These are phyloP conservation scores for Cosmia pyralina DNA, from an alignment of 2,888 invertebrate species.

Conservation along the genomic window DNA sequence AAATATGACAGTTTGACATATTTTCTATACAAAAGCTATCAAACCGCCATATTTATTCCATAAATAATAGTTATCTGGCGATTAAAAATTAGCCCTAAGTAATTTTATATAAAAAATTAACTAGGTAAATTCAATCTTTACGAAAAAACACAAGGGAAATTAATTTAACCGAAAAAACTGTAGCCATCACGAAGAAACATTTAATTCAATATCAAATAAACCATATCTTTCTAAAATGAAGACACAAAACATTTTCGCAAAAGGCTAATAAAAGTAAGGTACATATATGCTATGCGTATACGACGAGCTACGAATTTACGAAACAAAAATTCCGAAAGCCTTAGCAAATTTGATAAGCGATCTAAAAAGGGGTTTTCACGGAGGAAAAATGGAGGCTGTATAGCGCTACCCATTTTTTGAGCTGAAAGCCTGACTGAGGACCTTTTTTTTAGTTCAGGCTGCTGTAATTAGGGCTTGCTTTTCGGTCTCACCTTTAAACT, in stretches of 20 bases:
- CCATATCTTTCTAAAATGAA: neutral
- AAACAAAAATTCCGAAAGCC: conserved; percentile 24
- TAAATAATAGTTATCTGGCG: too few species aligned
- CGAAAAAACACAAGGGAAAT: neutral
- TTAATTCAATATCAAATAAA: neutral
- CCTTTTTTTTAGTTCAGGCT: conserved; percentile 18
- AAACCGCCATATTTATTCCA: too few species aligned
- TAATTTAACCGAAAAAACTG: neutral
- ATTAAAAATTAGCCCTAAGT: too few species aligned
- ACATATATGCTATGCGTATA: too few species aligned
- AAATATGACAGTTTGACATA: too few species aligned
- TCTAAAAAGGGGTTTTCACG: conserved; percentile 26
- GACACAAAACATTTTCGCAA: neutral
- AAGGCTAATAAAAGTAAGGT: neutral
- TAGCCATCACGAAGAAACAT: neutral
- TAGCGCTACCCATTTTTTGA: conserved; percentile 28
- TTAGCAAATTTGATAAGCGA: conserved; percentile 45
- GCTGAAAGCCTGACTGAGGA: conserved; percentile 34
- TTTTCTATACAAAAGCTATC: too few species aligned
- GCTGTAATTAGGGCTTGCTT: conserved; percentile 37
- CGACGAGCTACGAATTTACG: conserved; percentile 2
- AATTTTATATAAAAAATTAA: too few species aligned
- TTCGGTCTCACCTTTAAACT: conserved; percentile 35
- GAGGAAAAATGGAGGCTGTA: conserved; percentile 19
- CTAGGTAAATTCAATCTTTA: neutral